Conservation (phyloP, 2,888 invertebrate species). For the Dolichomitus sp. region DNA sequence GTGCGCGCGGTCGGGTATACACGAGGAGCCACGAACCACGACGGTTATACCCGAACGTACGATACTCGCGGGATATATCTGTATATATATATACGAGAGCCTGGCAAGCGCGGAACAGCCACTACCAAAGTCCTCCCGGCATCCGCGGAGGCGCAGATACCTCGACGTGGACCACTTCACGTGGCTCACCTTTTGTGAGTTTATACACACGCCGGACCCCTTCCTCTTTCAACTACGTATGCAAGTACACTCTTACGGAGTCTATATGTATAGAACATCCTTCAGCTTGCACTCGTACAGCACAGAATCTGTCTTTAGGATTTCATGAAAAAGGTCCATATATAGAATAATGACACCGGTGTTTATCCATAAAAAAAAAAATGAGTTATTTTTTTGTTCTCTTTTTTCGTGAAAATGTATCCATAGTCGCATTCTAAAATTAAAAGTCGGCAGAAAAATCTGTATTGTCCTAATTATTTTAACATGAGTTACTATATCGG, state of each 20-base stretch:
- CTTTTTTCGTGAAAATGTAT: no score
- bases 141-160: constrained; percentile 37
- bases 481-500: no score
- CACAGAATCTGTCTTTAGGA: neutral
- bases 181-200: constrained; percentile 56
- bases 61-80: constrained; percentile 16
- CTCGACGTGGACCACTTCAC: constrained; percentile 54
- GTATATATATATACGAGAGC: constrained; percentile 27
- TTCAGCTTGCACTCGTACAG: neutral
- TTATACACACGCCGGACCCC: constrained; percentile 28
- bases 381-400: no score
- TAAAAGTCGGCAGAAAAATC: no score
- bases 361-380: neutral
- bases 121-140: constrained; percentile 49
- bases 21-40: constrained; percentile 75
- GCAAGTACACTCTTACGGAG: neutral
- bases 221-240: constrained; percentile 4
- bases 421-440: no score
- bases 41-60: constrained; percentile 71
- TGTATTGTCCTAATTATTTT: no score
- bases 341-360: neutral
- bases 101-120: constrained; percentile 31
- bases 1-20: constrained; percentile 81
- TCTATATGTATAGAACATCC: neutral
- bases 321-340: neutral